Conservation (phyloP, 2,888 invertebrate genomes). For the Acleris emargana region DNA sequence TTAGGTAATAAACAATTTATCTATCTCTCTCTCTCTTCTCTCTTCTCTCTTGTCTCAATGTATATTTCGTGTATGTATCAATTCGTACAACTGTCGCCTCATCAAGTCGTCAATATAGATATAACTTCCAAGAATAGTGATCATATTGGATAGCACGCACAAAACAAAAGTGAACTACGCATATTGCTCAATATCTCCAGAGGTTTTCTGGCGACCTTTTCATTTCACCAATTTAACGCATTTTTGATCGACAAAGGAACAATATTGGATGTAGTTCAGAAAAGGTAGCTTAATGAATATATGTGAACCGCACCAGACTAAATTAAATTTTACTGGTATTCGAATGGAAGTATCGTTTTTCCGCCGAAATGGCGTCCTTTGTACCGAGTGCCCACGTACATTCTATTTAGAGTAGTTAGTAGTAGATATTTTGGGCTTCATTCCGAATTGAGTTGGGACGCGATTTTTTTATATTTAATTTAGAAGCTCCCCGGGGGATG, state of each 20-base stretch:
- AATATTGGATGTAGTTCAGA: slow-evolving; percentile 1
- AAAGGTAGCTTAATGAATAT: slow-evolving; percentile 1
- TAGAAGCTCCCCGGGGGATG: too few species aligned
- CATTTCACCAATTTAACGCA: slow-evolving; percentile 12
- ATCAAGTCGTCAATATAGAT: too few species aligned
- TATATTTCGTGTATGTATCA: too few species aligned
- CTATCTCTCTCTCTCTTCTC: too few species aligned
- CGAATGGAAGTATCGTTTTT: neutral
- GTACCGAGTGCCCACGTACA: neutral
- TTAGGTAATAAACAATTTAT: too few species aligned
- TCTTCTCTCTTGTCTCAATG: too few species aligned
- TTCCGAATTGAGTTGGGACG: too few species aligned
- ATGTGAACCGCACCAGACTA: neutral
- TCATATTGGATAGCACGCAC: neutral
- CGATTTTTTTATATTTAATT: too few species aligned
- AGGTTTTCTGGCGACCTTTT: slow-evolving; percentile 6
- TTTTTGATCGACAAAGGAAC: slow-evolving; percentile 11
- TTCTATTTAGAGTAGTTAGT: too few species aligned
- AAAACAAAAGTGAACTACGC: neutral
- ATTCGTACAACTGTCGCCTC: too few species aligned
- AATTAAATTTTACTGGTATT: neutral
- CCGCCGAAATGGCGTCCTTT: neutral
- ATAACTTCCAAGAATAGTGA: neutral
- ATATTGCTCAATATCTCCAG: slow-evolving; percentile 6
- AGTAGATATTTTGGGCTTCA: too few species aligned